Evolutionary conservation across 23 tunicate genomes (phyloP).

Genomic region (Oikopleura dioica): DNA sequence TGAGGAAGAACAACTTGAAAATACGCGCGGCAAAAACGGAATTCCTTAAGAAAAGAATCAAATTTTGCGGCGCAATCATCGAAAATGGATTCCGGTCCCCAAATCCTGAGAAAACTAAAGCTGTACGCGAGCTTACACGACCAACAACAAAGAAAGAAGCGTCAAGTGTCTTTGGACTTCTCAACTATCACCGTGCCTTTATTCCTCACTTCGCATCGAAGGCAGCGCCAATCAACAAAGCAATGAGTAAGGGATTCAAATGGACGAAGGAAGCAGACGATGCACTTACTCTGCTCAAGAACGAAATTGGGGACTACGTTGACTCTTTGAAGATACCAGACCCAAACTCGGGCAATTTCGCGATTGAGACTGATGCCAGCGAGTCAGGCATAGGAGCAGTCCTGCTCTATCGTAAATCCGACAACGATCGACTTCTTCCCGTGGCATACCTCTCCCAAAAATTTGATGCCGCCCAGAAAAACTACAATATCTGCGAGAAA

Average conservation of each 20-base stretch:
- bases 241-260: neutral
- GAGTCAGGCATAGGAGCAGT: neutral
- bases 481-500: neutral
- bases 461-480: neutral
- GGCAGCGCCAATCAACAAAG: neutral
- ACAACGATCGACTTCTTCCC: too few species aligned
- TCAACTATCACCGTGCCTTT: neutral
- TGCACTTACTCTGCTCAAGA: neutral
- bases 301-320: neutral
- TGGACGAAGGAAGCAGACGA: neutral
- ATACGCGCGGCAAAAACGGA: neutral
- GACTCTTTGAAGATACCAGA: neutral
- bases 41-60: neutral
- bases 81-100: neutral
- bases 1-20: neutral
- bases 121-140: neutral
- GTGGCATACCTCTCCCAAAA: neutral
- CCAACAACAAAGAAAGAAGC: neutral
- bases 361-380: neutral
- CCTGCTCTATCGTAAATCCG: too few species aligned
- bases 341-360: neutral
- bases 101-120: neutral
- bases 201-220: neutral
- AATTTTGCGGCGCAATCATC: neutral
- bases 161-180: neutral